Base-by-base conservation (phyloP, 2,888 invertebrate genomes). In the Thumatha senex region DNA sequence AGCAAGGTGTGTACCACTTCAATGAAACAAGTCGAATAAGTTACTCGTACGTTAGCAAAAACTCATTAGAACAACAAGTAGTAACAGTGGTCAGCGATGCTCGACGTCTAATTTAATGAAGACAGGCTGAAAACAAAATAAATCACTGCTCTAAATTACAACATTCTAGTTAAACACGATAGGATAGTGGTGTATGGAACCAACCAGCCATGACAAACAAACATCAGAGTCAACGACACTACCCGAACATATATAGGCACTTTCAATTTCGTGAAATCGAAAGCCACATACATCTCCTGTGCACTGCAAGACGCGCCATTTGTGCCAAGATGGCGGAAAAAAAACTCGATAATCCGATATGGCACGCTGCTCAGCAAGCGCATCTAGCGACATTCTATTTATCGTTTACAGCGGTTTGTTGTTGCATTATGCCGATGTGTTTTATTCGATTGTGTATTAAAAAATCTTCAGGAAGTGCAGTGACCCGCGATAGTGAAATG, bases 191-290 rank as follows among this genome's bases (percentile, higher is more conserved):
- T 70, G 73, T 73, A 75, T 65, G 69, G 62, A 67, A 67, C 75
- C 88, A 84, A 78, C 89, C 82, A 84, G 79, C 74, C 89, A 81
- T 87, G 82, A 80, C 89, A 89, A 90, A 89, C 87, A 90, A 89
- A 89, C 89, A 88, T 74, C 64, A 73, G 81, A 89, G 89, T 89
- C 89, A 89, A 87, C 84, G 88, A 89, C 89, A 89, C 77, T 76
- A 79, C 81, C 89, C 88, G 85, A 89, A 90, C 90, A 86, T 86
- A 84, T 75, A 77, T 7, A 74, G 74, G 67, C 80, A 86, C 91
- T 90, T 88, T 91, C 89, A 80, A 85, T 91, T 90, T 90, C 89
- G 78, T 80, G 85, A 89, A 89, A 90, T 83, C 79, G 90, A 91
- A 89, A 90, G 88, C 82, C 79, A 74, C 78, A 82, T 76, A 85